Percentiles rank a stretch among this genome's conserved stretches.
phyloP scores from a whole-genome alignment of 2,888 invertebrate genomes.

The Clitarchus hookeri region DNA sequence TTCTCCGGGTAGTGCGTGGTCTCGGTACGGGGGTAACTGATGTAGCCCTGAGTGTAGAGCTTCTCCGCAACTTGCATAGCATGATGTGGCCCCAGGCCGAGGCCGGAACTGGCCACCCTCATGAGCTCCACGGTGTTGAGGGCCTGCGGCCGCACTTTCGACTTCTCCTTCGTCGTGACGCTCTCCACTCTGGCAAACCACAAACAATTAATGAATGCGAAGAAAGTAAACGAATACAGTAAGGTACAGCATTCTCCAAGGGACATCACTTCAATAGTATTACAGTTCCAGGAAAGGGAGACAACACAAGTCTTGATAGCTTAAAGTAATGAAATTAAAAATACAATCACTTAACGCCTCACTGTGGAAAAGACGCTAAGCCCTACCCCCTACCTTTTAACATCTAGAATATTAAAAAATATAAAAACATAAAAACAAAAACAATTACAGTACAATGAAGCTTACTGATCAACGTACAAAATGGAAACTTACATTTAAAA shows the following conservation, averaged over 20 bases:
- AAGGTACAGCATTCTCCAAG: not conserved
- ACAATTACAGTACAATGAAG: too few species aligned
- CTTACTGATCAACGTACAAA: too few species aligned
- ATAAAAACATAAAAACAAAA: too few species aligned
- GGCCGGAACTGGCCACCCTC: conserved; percentile 85
- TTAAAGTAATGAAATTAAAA: too few species aligned
- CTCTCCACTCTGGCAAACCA: conserved; percentile 67
- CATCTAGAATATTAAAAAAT: too few species aligned
- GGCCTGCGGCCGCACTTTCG: conserved; percentile 85
- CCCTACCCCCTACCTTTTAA: too few species aligned
- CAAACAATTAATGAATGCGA: too few species aligned
- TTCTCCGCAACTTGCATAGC: conserved; percentile 92
- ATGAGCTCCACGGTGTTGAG: conserved; percentile 97
- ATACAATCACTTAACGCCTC: too few species aligned
- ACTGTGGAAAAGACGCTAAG: too few species aligned
- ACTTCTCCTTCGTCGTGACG: conserved; percentile 82
- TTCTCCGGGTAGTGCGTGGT: conserved; percentile 95
- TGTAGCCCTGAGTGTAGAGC: conserved; percentile 95
- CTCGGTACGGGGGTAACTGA: conserved; percentile 98
- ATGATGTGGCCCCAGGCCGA: conserved; percentile 91
- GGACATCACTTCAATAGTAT: not conserved
- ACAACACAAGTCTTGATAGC: too few species aligned
- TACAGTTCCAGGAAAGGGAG: not conserved
- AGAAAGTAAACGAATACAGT: not conserved
- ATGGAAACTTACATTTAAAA: too few species aligned